Percentiles rank a stretch among this genome's conserved stretches.
Conservation (phyloP, 2,113 vertebrate genomes). For the Lophochroa leadbeateri region DNA sequence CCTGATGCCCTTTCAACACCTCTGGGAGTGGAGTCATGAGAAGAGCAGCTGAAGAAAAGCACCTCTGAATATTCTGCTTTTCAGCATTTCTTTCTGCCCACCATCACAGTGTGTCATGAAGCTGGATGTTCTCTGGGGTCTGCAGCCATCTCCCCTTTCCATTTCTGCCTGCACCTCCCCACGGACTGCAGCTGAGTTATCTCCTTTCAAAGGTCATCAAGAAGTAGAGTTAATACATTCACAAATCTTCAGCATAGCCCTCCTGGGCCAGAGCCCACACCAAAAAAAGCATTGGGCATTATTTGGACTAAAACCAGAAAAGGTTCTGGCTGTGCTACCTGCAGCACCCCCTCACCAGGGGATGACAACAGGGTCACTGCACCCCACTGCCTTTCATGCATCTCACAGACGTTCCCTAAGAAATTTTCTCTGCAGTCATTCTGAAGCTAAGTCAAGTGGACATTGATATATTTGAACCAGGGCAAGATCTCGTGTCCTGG, state of each 20-base stretch:
- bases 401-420: background rate
- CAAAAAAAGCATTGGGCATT: background rate
- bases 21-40: background rate
- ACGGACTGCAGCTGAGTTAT: background rate
- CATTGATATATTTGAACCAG: background rate
- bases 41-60: background rate
- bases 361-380: background rate
- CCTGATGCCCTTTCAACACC: background rate
- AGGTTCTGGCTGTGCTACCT: background rate
- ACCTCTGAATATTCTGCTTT: background rate
- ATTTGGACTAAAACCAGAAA: background rate
- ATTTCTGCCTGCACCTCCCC: background rate
- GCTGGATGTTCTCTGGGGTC: background rate
- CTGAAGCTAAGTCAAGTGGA: background rate
- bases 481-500: background rate
- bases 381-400: rapidly evolving
- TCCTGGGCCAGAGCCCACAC: background rate
- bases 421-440: background rate
- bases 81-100: background rate
- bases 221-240: background rate
- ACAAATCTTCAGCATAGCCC: background rate
- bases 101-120: background rate
- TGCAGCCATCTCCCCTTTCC: background rate
- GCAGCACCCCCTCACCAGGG: background rate
- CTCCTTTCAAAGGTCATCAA: background rate